A percentile compares a stretch with the other conserved stretches of the same genome.
phyloP scores from a whole-genome alignment of 2,797 vertebrate genomes.

The Delichon dasypus region DNA sequence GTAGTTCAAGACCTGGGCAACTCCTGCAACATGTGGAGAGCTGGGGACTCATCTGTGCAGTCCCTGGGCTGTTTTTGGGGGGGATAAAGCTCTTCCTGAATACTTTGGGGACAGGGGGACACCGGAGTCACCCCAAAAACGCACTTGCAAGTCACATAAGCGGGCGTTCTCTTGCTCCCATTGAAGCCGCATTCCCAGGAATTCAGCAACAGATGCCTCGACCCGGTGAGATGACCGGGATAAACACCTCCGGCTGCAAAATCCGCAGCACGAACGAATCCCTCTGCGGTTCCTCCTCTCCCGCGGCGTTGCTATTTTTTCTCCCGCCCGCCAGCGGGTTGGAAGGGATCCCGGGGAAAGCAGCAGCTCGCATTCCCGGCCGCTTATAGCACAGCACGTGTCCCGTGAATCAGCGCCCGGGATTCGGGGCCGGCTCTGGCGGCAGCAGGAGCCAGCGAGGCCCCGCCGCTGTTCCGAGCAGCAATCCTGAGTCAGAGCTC shows the following conservation, averaged over 20 bases:
- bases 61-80: no score
- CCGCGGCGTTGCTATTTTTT: background rate
- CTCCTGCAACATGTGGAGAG: background rate
- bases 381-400: conserved; percentile 11
- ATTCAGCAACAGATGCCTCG: background rate
- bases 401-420: background rate
- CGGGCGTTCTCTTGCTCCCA: background rate
- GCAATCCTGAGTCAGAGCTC: background rate
- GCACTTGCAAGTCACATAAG: fast-evolving
- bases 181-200: background rate
- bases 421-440: background rate
- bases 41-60: background rate
- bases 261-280: background rate
- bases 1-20: no score
- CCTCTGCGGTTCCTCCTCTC: background rate
- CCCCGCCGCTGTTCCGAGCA: background rate
- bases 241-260: background rate
- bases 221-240: fast-evolving
- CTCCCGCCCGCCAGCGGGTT: background rate
- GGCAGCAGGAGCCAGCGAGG: background rate
- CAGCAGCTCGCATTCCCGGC: background rate
- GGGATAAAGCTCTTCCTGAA: background rate
- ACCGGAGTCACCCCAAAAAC: background rate
- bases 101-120: background rate
- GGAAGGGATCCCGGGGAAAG: background rate